A percentile compares a stretch with the other conserved stretches of the same genome.
These are phyloP conservation scores for Cervus canadensis DNA, from an alignment of 2,113 vertebrate genomes.

Conservation along the genomic window DNA sequence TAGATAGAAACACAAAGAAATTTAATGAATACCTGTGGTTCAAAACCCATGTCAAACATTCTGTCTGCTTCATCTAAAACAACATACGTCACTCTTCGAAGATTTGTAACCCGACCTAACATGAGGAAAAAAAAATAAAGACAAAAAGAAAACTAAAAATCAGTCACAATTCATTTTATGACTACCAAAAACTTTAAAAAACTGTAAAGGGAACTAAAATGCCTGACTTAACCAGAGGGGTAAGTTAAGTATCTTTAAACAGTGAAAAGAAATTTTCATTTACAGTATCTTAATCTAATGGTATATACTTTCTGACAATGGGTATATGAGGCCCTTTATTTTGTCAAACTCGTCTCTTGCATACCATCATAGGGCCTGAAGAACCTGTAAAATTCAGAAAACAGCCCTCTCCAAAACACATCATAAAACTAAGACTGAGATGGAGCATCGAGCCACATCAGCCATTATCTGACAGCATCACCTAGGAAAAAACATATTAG, in stretches of 20 bases:
- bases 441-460: conserved; percentile 94
- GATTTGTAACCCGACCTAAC: conserved; percentile 96
- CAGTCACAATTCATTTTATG: conserved; percentile 71
- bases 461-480: conserved; percentile 95
- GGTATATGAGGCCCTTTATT: conserved; percentile 84
- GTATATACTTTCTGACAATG: conserved; percentile 78
- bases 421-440: conserved; percentile 97
- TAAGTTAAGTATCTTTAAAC: conserved; percentile 63
- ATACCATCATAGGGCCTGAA: conserved; percentile 95
- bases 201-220: conserved; percentile 78
- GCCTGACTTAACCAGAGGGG: conserved; percentile 76
- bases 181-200: conserved; percentile 71
- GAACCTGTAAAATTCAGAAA: conserved; percentile 98
- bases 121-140: conserved; percentile 77
- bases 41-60: conserved; percentile 99
- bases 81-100: conserved; percentile 94
- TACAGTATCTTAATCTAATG: conserved; percentile 78
- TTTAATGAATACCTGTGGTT: conserved; percentile 90
- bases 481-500: conserved; percentile 99
- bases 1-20: neutral
- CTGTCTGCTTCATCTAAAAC: conserved; percentile 98
- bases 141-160: conserved; percentile 78
- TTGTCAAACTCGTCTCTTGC: conserved; percentile 90
- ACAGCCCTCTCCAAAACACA: conserved; percentile 94
- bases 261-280: conserved; percentile 78